Evolutionary conservation across 2,113 vertebrate genomes (phyloP).

Genomic region (Sakesphorus luctuosus): DNA sequence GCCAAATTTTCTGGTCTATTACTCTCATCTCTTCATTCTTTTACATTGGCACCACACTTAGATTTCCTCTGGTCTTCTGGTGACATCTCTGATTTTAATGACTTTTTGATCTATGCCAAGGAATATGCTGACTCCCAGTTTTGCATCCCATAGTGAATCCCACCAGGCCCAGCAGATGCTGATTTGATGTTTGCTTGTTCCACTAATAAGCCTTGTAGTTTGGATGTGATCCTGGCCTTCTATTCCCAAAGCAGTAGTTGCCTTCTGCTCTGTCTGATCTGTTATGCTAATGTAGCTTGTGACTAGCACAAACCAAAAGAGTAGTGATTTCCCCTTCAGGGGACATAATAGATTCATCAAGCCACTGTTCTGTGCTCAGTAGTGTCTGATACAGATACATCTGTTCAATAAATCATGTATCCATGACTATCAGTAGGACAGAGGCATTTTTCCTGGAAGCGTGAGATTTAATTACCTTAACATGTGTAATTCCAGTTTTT

Average conservation of each 20-base stretch:
- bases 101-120: conserved; percentile 61
- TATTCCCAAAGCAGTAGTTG: conserved; percentile 61
- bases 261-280: conserved; percentile 66
- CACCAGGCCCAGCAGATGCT: conserved; percentile 54
- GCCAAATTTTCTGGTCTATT: conserved; percentile 40
- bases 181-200: conserved; percentile 66
- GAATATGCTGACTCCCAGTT: conserved; percentile 30
- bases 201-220: conserved; percentile 64
- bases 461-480: conserved; percentile 47
- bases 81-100: conserved; percentile 55
- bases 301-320: conserved; percentile 30
- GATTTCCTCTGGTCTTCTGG: conserved; percentile 28
- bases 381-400: conserved; percentile 34
- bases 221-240: conserved; percentile 57
- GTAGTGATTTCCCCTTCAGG: conserved; percentile 45
- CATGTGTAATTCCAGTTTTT: conserved; percentile 23
- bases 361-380: not conserved
- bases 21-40: conserved; percentile 24
- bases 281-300: conserved; percentile 41
- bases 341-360: conserved; percentile 40
- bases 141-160: conserved; percentile 27
- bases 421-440: not conserved
- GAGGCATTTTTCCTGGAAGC: conserved; percentile 9
- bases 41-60: not conserved
- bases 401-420: conserved; percentile 56